phyloP scores from a whole-genome alignment of 2,888 invertebrate species.

The Drosophila macrothrix region DNA sequence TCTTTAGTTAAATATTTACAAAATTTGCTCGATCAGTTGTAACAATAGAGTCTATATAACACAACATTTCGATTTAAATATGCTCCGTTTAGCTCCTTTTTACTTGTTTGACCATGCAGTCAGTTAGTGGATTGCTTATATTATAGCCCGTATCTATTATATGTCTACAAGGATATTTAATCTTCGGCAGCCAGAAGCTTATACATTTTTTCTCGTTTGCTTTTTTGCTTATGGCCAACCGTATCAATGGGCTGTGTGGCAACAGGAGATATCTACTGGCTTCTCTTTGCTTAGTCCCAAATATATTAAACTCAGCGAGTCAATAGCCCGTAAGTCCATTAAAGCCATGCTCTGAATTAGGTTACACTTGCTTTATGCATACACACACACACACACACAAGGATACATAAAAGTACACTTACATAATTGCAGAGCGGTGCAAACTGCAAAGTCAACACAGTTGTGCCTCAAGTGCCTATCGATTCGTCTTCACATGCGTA shows the following conservation, averaged over 20 bases:
- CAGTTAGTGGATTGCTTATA: slow-evolving; percentile 1
- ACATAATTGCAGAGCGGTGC: slow-evolving; percentile 61
- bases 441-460: slow-evolving; percentile 69
- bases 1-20: too few species aligned
- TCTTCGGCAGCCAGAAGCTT: not conserved
- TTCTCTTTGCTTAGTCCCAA: slow-evolving; percentile 24
- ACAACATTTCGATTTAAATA: not conserved
- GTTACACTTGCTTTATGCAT: slow-evolving; percentile 50
- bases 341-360: slow-evolving; percentile 68
- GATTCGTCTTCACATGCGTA: slow-evolving; percentile 46
- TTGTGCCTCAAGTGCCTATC: slow-evolving; percentile 59
- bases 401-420: slow-evolving; percentile 5
- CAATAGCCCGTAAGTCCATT: slow-evolving; percentile 77
- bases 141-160: not conserved
- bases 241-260: slow-evolving; percentile 43
- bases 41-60: too few species aligned
- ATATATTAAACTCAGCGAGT: slow-evolving; percentile 60
- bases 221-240: slow-evolving; percentile 39
- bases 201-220: not conserved
- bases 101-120: not conserved
- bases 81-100: not conserved
- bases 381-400: slow-evolving; percentile 5
- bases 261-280: slow-evolving; percentile 16
- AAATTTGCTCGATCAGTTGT: too few species aligned
- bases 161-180: slow-evolving; percentile 22